phyloP scores from a whole-genome alignment of 2,797 vertebrate genomes.

The Halcyon smyrnensis region DNA sequence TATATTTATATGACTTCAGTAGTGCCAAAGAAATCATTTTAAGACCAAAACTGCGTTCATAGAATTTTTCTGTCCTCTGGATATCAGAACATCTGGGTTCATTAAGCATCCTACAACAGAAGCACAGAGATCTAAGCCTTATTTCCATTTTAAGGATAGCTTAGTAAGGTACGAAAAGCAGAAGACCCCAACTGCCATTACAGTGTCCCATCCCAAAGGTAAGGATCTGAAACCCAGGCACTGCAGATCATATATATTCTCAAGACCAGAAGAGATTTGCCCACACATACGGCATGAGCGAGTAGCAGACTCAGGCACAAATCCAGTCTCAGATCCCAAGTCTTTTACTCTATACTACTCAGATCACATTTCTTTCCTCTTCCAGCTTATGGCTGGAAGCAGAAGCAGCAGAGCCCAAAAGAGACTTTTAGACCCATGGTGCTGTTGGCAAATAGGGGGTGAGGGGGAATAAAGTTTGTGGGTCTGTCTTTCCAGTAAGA shows the following conservation, averaged over 20 bases:
- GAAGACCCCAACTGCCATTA: neutral
- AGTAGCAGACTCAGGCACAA: neutral
- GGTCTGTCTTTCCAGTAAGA: neutral
- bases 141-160: neutral
- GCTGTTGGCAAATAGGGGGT: neutral
- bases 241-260: neutral
- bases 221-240: neutral
- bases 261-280: neutral
- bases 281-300: fast-evolving
- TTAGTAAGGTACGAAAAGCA: neutral
- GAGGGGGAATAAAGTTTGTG: neutral
- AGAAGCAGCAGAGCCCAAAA: neutral
- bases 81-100: neutral
- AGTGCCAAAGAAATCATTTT: neutral
- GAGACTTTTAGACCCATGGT: neutral
- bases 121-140: neutral
- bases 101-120: neutral
- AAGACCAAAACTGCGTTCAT: neutral
- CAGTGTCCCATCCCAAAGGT: neutral
- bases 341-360: constrained; percentile 12
- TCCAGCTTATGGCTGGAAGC: neutral
- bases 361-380: neutral
- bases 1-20: neutral
- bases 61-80: neutral
- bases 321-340: neutral